These are phyloP conservation scores for Micoletzkya japonica DNA, from an alignment of 2,888 invertebrate species.

Conservation along the genomic window DNA sequence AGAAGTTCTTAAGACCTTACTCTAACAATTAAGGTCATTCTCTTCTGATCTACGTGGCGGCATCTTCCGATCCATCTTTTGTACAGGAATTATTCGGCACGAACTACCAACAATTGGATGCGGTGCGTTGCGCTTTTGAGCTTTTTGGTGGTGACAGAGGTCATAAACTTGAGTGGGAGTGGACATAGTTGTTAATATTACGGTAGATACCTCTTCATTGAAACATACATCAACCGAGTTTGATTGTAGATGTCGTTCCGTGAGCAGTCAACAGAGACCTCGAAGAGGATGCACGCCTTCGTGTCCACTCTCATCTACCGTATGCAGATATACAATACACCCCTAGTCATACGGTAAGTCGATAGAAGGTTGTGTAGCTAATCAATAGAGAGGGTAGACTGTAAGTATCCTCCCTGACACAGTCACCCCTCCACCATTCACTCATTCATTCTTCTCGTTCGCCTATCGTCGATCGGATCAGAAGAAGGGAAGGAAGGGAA, in stretches of 20 bases:
- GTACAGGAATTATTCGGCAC: slow-evolving; percentile 42
- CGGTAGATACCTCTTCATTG: background rate
- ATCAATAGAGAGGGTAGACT: background rate
- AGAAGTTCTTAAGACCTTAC: background rate
- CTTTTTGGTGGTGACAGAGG: no score
- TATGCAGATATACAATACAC: slow-evolving; percentile 10
- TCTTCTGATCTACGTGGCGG: slow-evolving; percentile 32
- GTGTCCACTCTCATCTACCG: slow-evolving; percentile 14
- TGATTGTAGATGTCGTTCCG: slow-evolving; percentile 14
- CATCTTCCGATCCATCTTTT: slow-evolving; percentile 40
- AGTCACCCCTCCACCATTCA: background rate
- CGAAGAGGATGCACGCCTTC: slow-evolving; percentile 12
- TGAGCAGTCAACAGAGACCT: background rate
- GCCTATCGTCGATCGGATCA: slow-evolving; percentile 15
- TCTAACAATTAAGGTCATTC: slow-evolving; percentile 8
- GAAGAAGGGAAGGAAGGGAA: slow-evolving; percentile 4
- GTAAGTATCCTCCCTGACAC: background rate
- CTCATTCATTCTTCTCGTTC: slow-evolving; percentile 19
- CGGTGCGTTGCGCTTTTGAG: slow-evolving; percentile 32
- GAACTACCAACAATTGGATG: slow-evolving; percentile 40
- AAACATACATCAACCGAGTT: background rate
- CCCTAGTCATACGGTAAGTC: slow-evolving; percentile 24
- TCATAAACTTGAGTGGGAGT: no score
- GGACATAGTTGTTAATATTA: no score
- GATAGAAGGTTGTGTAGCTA: background rate